Conservation (phyloP, 2,888 invertebrate genomes). For the Platynereis dumerilii region DNA sequence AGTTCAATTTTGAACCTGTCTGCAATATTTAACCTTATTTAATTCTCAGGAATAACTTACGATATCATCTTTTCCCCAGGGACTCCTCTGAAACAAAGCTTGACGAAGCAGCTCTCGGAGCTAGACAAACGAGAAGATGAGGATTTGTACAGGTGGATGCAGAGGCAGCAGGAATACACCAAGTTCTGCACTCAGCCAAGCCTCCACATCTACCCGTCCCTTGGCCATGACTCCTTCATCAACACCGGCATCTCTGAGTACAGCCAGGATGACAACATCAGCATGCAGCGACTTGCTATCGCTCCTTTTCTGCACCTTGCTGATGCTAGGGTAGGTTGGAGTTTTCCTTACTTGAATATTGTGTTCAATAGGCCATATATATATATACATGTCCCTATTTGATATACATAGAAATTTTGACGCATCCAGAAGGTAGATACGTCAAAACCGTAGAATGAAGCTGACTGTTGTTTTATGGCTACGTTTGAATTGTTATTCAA, state of each 20-base stretch:
- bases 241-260: conserved; percentile 56
- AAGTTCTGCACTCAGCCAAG: conserved; percentile 15
- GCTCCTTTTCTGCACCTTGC: conserved; percentile 68
- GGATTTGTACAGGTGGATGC: conserved; percentile 93
- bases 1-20: too few relatives aligned
- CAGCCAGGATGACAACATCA: conserved; percentile 57
- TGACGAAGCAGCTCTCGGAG: conserved; percentile 37
- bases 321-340: conserved; percentile 80
- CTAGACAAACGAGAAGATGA: conserved; percentile 68
- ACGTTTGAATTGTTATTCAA: too few relatives aligned
- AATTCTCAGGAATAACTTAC: too few relatives aligned
- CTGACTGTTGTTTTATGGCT: too few relatives aligned
- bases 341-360: too few relatives aligned
- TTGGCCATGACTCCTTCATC: conserved; percentile 55
- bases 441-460: too few relatives aligned
- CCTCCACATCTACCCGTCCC: conserved; percentile 40
- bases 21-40: too few relatives aligned
- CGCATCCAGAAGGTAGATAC: too few relatives aligned
- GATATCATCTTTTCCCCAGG: too few relatives aligned
- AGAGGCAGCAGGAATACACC: conserved; percentile 75
- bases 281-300: conserved; percentile 49
- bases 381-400: too few relatives aligned
- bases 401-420: too few relatives aligned
- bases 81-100: conserved; percentile 40
- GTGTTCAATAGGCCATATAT: too few relatives aligned